Base-by-base conservation (phyloP, 2,113 vertebrate genomes). In the Macroglossus sobrinus region DNA sequence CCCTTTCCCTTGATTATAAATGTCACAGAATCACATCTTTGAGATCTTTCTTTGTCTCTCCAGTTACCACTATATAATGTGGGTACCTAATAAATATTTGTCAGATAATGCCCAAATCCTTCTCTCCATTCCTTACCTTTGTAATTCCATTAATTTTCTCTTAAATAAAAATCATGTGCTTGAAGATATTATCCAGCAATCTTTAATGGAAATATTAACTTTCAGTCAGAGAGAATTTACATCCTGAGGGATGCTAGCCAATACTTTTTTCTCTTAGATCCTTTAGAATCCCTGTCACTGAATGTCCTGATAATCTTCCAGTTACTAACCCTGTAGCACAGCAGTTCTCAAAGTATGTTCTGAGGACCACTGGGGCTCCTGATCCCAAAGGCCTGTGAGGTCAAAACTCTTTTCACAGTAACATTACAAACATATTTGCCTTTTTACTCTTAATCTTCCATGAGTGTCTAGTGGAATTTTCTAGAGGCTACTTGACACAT, bases 121-220 rank as follows among this genome's bases (percentile, higher is more conserved):
- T 86, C 14, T 66, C 13, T 21, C 35, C 5, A 13, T 18, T 6
- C 47, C 24, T 38, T 40, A 38, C 12, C 53, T 53, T 76, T 63
- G 35, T 47, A 68, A 74, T 86, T 55, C 4, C 38, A 84, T 66
- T 68, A 40, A 63, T 59, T 96, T 80, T 47, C 57, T 18, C 12
- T 81, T 78, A 61, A 90, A 66, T 89, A 71, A 90, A 96, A 92
- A 85, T 10, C 24, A 50, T 35, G 21, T 53, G 53, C 15, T 64
- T 92, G 19, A 90, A 86, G n/a, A 89, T 69, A 96, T 57, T 85
- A 87, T 12, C 22, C 63, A 89, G 18, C 24, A 6, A 57, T 28
- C 12, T 45, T 80, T 55, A 88, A 79, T 21, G 94, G 53, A 91
- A 93, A 91, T 40, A 63, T 40, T 71, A 89, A 87, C 47, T 76